Evolutionary conservation across 1,140 invertebrate genomes (phyloP), one percentile per base, ranked within the genome.

Genomic region (Heliconius melpomene): DNA sequence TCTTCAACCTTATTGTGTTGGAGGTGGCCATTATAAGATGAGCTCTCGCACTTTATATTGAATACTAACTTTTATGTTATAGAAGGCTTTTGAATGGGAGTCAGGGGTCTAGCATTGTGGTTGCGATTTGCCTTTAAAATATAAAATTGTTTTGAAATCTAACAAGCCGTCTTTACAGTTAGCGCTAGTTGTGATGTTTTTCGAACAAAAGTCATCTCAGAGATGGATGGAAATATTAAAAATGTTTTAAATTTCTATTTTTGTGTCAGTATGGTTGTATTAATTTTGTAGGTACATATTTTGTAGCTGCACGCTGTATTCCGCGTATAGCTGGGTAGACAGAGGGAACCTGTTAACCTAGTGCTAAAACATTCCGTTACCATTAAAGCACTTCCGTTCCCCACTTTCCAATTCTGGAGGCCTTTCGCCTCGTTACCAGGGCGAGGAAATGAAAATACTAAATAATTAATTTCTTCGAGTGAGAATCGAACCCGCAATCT

Each of bases 61-160:
- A 71, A 57, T 72, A 32, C 74, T 57, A 77, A 66, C 38, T 66
- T 77, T 71, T 29, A 66, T 32, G 26, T 77, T 20, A 52, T 72
- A 20, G 57, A 60, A 54, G 32, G 26, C 16, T 13, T n/a, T 50
- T 83, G 77, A 78, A 78, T 80, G 40, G 36, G 40, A 76, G 73
- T 54, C 77, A 66, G 46, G 50, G 77, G 40, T 79, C 82, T 70
- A 75, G 36, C 50, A 57, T 3, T 26, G 26, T 78, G 79, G 52
- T 75, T 50, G 38, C 7, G 75, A 36, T 75, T 83, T 78, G 60
- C 79, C 77, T 80, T 83, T 75, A 83, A 79, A 83, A 83, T 83
- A 83, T 83, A 78, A 82, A 79, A 82, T 66, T 75, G 82, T 80
- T 83, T 83, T 83, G 75, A 57, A 40, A 52, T 40, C 73, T 36